phyloP scores from a whole-genome alignment of 1,140 invertebrate species.

The Nymphalis io region DNA sequence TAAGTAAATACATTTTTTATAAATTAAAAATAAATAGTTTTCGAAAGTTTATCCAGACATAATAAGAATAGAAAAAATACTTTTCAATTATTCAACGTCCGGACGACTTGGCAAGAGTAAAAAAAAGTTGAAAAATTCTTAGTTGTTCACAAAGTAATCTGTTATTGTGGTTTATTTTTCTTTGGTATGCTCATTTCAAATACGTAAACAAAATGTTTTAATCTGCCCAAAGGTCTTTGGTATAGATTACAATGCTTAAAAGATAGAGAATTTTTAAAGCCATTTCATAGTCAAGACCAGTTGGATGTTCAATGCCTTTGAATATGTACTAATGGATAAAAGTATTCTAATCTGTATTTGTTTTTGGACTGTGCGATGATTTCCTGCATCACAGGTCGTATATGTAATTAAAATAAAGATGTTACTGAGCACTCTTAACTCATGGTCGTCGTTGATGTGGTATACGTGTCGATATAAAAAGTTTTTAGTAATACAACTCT shows the following conservation, averaged over 20 bases:
- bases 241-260: slow-evolving; percentile 15
- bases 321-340: not conserved
- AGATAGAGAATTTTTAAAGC: not conserved
- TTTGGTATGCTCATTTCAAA: slow-evolving; percentile 35
- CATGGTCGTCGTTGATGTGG: too few species aligned
- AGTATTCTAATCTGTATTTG: too few species aligned
- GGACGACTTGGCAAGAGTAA: slow-evolving; percentile 6
- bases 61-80: slow-evolving; percentile 30
- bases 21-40: not conserved
- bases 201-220: slow-evolving; percentile 40
- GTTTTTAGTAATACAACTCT: too few species aligned
- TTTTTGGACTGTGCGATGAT: too few species aligned
- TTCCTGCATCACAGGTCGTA: too few species aligned
- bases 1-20: too few species aligned
- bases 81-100: slow-evolving; percentile 32
- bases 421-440: too few species aligned
- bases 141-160: slow-evolving; percentile 37
- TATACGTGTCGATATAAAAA: too few species aligned
- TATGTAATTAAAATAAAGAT: too few species aligned
- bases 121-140: slow-evolving; percentile 29
- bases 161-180: slow-evolving; percentile 37
- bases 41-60: slow-evolving; percentile 23
- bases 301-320: not conserved
- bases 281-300: not conserved
- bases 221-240: slow-evolving; percentile 27